phyloP scores from a whole-genome alignment of 1,140 invertebrate species.

The Drosophila pruinosa region DNA sequence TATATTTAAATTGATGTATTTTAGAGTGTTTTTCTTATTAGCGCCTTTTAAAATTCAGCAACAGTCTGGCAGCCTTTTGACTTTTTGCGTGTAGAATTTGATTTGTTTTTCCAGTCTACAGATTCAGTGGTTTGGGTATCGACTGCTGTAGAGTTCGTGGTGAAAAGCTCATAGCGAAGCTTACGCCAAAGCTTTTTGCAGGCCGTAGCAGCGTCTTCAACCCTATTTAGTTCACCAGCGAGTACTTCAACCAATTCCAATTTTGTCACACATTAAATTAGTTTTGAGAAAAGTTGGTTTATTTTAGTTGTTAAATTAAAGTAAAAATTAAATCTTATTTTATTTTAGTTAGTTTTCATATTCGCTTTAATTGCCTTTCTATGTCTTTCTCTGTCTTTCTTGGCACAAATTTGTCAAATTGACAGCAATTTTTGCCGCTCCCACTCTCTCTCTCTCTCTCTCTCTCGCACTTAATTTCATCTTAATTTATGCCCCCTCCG shows the following conservation, averaged over 20 bases:
- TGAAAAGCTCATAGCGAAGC: not conserved
- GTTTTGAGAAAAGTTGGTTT: too few relatives aligned
- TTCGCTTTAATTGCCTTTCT: too few relatives aligned
- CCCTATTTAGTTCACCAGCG: not conserved
- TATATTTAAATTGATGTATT: not conserved
- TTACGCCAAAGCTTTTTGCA: not conserved
- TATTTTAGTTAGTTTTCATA: too few relatives aligned
- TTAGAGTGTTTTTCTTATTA: not conserved
- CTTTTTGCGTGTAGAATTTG: not conserved
- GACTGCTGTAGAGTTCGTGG: slow-evolving; percentile 1
- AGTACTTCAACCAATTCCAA: too few relatives aligned
- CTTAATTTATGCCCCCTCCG: not conserved
- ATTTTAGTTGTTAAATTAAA: too few relatives aligned
- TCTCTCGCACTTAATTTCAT: not conserved
- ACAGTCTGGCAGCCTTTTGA: slow-evolving; percentile 5
- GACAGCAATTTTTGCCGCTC: not conserved
- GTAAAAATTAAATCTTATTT: too few relatives aligned
- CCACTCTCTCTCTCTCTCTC: not conserved
- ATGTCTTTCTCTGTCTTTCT: not conserved
- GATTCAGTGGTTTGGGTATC: not conserved
- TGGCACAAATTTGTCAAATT: too few relatives aligned
- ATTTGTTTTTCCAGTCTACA: slow-evolving; percentile 25
- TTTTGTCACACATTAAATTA: too few relatives aligned
- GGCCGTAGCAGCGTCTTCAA: not conserved
- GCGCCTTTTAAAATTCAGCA: not conserved